Base-by-base conservation (phyloP, 1,140 invertebrate genomes). In the Latrodectus geometricus region DNA sequence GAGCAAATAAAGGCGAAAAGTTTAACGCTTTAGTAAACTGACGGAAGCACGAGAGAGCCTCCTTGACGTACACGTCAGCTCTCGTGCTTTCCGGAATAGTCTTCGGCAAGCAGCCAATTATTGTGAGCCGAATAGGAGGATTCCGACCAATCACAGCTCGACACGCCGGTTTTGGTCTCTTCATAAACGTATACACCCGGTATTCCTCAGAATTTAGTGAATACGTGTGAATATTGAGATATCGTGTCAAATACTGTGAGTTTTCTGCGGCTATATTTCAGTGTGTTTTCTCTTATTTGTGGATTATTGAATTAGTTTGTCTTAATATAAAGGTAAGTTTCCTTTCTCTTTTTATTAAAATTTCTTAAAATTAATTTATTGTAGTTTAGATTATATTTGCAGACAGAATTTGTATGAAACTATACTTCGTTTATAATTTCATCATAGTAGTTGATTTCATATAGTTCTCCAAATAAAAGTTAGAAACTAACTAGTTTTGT, bases 181-280 rank as follows among this genome's bases (percentile, higher is more conserved):
- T 84, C 75, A 84, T 84, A 84, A 65, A 84, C 61, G 52, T 84
- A 54, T 68, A 20, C 54, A 56, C 72, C 81, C 69, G 81, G 69
- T n/a, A 73, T 50, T n/a, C 12, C 11, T 12, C 11, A 61, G 72
- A 12, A 48, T 84, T 9, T 83, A 15, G 50, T 17, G 52, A 54
- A 73, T 54, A 73, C 70, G 69, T 73, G 69, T 49, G 49, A n/a
- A 49, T 20, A 48, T 48, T 56, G 17, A 48, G 23, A 5, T 17
- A 5, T 68, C 3, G 8, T n/a, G 17, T 66, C 4, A 52, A 8
- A 49, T 14, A 76, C 7, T 21, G 9, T 68, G 8, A 15, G 50
- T 8, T 20, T 69, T 15, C 20, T 49, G 35, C n/a, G 21, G 61
- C 4, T 17, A 49, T 8, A 17, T 69, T 11, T 49, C 3, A 12